Percentiles rank a stretch among this genome's conserved stretches.
Conservation (phyloP, 2,113 vertebrate species). For the Bostrychus sinensis region DNA sequence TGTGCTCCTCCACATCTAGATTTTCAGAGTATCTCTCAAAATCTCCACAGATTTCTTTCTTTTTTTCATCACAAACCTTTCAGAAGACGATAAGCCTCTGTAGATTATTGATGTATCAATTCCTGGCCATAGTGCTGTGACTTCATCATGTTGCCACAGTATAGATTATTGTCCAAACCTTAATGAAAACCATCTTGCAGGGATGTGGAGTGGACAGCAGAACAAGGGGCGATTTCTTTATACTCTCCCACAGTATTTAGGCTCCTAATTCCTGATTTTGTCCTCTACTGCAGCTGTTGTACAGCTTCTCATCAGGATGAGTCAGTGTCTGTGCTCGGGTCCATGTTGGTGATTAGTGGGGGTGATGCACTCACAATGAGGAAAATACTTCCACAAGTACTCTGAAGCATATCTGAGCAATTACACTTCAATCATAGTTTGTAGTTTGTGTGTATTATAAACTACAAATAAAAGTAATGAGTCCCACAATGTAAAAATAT, state of each 20-base stretch:
- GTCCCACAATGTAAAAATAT: too few species aligned
- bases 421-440: conserved; percentile 10
- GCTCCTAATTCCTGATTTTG: conserved; percentile 18
- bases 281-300: conserved; percentile 47
- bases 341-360: conserved; percentile 46
- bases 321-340: conserved; percentile 60
- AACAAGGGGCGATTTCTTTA: conserved; percentile 16
- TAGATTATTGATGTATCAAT: conserved; percentile 24
- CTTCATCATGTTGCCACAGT: conserved; percentile 51
- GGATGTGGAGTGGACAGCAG: conserved; percentile 24
- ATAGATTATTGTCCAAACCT: conserved; percentile 20
- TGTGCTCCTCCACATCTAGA: conserved; percentile 15
- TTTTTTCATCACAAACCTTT: neutral
- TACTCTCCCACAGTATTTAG: conserved; percentile 12
- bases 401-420: conserved; percentile 53
- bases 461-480: neutral
- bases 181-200: conserved; percentile 46
- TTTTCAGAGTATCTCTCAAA: neutral
- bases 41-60: neutral
- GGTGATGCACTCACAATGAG: conserved; percentile 40
- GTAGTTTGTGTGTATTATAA: conserved; percentile 22
- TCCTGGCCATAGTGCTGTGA: conserved; percentile 20
- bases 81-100: conserved; percentile 7
- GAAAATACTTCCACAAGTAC: conserved; percentile 51
- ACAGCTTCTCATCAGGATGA: conserved; percentile 44